phyloP scores from a whole-genome alignment of 2,113 vertebrate species.

The Empidonax traillii region DNA sequence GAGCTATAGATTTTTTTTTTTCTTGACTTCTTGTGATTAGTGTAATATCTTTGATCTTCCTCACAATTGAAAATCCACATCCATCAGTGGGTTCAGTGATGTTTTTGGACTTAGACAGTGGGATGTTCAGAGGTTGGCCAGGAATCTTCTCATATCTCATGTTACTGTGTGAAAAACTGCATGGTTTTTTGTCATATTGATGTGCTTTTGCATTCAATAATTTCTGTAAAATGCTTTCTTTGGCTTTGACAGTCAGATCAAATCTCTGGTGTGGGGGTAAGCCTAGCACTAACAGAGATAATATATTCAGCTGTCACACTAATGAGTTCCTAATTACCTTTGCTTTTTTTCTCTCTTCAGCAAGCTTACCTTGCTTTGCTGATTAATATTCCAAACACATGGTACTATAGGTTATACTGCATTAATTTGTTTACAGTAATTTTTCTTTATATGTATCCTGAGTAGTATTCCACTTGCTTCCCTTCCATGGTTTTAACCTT shows the following conservation, averaged over 20 bases:
- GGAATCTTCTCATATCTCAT: not conserved
- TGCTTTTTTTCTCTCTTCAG: not conserved
- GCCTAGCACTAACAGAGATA: not conserved
- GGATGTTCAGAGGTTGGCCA: not conserved
- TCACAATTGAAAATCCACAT: not conserved
- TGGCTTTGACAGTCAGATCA: constrained; percentile 17
- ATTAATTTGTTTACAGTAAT: constrained; percentile 6
- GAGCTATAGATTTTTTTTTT: not conserved
- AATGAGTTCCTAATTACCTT: constrained; percentile 51
- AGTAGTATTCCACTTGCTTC: not conserved
- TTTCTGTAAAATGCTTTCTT: not conserved
- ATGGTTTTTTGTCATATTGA: not conserved
- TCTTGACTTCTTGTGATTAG: not conserved
- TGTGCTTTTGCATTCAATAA: not conserved
- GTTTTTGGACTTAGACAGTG: not conserved
- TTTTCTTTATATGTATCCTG: not conserved
- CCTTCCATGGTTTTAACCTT: not conserved
- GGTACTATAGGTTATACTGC: not conserved
- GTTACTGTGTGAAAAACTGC: not conserved
- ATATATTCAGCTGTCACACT: constrained; percentile 50
- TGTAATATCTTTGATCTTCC: not conserved
- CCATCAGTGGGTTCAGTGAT: not conserved
- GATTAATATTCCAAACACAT: constrained; percentile 45
- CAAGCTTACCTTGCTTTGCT: constrained; percentile 30
- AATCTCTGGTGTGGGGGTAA: not conserved